Conservation (phyloP, 2,888 invertebrate genomes). For the Creontiades dilutus region DNA sequence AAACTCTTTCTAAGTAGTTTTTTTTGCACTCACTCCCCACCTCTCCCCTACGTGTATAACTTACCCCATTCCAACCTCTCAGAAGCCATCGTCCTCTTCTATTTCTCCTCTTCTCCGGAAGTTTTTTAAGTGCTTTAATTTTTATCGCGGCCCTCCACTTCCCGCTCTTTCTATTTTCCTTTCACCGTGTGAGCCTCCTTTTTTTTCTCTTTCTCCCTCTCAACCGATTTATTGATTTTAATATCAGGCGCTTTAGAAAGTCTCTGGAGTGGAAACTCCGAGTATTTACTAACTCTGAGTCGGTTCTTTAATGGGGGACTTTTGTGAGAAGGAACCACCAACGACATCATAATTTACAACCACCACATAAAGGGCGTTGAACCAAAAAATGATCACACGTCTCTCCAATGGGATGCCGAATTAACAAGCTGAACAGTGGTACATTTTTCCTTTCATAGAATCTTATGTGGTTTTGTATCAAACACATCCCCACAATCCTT, state of each 20-base stretch:
- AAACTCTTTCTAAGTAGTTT: constrained; percentile 49
- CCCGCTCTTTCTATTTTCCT: neutral
- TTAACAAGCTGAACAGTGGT: too few relatives aligned
- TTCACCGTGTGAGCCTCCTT: neutral
- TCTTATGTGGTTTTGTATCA: too few relatives aligned
- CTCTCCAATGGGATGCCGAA: too few relatives aligned
- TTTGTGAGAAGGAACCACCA: neutral
- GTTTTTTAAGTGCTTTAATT: constrained; percentile 43
- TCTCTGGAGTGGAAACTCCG: constrained; percentile 39
- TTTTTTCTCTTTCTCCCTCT: neutral
- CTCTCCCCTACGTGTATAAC: constrained; percentile 50
- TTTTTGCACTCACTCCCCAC: constrained; percentile 38
- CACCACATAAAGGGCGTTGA: too few relatives aligned
- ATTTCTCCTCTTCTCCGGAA: constrained; percentile 6
- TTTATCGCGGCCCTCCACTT: constrained; percentile 21
- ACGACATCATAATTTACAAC: neutral
- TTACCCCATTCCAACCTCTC: constrained; percentile 38
- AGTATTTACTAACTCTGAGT: constrained; percentile 48
- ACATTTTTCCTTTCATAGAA: too few relatives aligned
- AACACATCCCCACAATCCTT: too few relatives aligned
- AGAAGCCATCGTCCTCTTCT: neutral
- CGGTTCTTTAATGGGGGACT: constrained; percentile 42
- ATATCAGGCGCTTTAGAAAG: constrained; percentile 27
- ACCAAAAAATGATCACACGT: too few relatives aligned
- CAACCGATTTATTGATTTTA: constrained; percentile 52